Conservation (phyloP, 2,888 invertebrate species). For the Matsumyia berberina region DNA sequence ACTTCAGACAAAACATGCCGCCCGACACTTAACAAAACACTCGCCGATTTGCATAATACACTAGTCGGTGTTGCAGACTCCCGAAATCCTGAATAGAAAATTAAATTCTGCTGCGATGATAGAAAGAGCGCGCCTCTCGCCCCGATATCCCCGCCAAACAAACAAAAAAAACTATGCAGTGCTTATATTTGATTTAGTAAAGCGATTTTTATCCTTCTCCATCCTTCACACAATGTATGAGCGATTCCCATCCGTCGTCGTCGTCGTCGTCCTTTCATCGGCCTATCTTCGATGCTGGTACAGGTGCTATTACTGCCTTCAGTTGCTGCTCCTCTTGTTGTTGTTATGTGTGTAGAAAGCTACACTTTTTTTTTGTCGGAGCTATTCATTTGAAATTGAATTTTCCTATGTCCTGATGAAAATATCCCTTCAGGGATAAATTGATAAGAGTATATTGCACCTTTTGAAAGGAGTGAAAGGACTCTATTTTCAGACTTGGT, state of each 20-base stretch:
- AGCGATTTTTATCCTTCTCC: constrained; percentile 71
- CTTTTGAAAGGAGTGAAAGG: constrained; percentile 75
- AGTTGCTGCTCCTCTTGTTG: constrained; percentile 41
- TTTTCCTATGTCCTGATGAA: constrained; percentile 75
- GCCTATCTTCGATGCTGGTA: constrained; percentile 12
- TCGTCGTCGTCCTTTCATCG: constrained; percentile 49
- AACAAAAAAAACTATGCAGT: constrained; percentile 60
- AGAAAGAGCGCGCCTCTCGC: constrained; percentile 11
- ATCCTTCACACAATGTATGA: constrained; percentile 49
- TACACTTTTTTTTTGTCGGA: constrained; percentile 50
- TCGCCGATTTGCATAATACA: constrained; percentile 73
- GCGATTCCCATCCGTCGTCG: constrained; percentile 46
- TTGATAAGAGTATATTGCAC: constrained; percentile 76
- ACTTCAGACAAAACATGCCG: constrained; percentile 56
- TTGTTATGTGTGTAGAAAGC: constrained; percentile 48
- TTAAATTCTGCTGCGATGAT: constrained; percentile 62
- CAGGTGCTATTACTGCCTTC: constrained; percentile 29
- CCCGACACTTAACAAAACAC: constrained; percentile 61
- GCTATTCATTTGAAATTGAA: constrained; percentile 76
- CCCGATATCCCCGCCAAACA: too few species aligned
- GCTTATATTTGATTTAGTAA: constrained; percentile 76
- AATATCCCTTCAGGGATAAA: constrained; percentile 74
- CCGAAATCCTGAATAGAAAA: constrained; percentile 58
- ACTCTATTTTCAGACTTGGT: constrained; percentile 66
- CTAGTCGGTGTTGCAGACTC: constrained; percentile 23